Evolutionary conservation across 2,888 invertebrate species (phyloP).

Genomic region (Anthophora plumipes): DNA sequence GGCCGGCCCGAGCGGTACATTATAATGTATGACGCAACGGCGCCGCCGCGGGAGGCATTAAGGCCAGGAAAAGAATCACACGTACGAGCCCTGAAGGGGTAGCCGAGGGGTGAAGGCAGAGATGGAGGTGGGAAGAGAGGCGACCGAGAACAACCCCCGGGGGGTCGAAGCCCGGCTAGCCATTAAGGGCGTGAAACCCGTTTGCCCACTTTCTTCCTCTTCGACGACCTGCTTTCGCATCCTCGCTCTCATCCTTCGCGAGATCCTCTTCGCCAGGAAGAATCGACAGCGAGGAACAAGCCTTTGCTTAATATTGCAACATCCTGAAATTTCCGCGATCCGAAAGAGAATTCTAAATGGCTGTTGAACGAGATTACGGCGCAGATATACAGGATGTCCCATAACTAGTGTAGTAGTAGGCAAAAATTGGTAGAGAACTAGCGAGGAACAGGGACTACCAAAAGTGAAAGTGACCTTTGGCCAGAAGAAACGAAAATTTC

Average conservation of each 20-base stretch:
- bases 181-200: slow-evolving; percentile 9
- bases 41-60: slow-evolving; percentile 50
- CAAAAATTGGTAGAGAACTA: too few species aligned
- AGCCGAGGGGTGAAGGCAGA: not conserved
- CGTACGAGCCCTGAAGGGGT: not conserved
- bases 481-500: too few species aligned
- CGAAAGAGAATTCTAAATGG: not conserved
- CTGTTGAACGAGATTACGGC: not conserved
- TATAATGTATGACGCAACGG: slow-evolving; percentile 53
- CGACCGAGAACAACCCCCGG: slow-evolving; percentile 34
- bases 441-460: too few species aligned
- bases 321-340: not conserved
- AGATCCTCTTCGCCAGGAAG: too few species aligned
- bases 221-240: not conserved
- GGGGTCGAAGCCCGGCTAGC: slow-evolving; percentile 10
- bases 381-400: too few species aligned
- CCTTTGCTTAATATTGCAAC: not conserved
- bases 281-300: not conserved
- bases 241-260: not conserved
- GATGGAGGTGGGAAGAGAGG: not conserved
- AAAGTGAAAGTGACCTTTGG: too few species aligned
- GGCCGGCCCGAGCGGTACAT: slow-evolving; percentile 32
- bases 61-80: slow-evolving; percentile 41
- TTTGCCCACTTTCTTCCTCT: not conserved
- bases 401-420: too few species aligned